Conservation (phyloP, 2,113 vertebrate species). For the Lonchura striata region DNA sequence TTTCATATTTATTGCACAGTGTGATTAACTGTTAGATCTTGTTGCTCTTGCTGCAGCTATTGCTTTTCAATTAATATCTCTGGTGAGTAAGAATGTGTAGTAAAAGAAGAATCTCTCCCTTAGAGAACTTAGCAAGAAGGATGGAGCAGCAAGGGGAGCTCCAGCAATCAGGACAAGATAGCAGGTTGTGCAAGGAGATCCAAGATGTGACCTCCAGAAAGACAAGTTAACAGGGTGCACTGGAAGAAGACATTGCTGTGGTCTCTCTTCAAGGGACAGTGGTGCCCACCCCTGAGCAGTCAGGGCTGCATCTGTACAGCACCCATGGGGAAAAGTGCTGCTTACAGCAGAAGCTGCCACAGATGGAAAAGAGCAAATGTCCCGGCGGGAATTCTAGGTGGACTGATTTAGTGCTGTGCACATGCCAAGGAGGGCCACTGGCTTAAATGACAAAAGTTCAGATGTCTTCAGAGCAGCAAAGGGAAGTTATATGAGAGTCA, state of each 20-base stretch:
- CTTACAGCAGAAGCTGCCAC: not conserved
- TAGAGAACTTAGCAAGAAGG: not conserved
- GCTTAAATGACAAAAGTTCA: not conserved
- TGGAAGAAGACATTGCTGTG: not conserved
- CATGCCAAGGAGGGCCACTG: not conserved
- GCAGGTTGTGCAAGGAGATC: not conserved
- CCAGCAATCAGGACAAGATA: rapidly evolving
- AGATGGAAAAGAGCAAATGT: not conserved
- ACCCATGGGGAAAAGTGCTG: rapidly evolving
- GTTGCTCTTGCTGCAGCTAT: not conserved
- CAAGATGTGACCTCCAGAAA: not conserved
- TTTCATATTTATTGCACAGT: not conserved
- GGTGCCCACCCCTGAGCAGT: too few relatives aligned
- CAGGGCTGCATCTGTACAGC: not conserved
- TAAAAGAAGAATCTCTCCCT: not conserved
- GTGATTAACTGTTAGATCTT: not conserved
- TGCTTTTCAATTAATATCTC: not conserved
- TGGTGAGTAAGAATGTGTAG: not conserved
- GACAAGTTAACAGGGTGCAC: too few relatives aligned
- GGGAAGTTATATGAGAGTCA: not conserved
- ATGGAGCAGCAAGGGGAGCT: not conserved
- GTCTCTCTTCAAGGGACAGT: not conserved
- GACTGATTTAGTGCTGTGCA: not conserved
- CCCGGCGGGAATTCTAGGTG: rapidly evolving
- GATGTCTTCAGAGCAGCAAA: not conserved